Evolutionary conservation across 2,888 invertebrate species (phyloP).

Genomic region (Drosophila meridionalis): DNA sequence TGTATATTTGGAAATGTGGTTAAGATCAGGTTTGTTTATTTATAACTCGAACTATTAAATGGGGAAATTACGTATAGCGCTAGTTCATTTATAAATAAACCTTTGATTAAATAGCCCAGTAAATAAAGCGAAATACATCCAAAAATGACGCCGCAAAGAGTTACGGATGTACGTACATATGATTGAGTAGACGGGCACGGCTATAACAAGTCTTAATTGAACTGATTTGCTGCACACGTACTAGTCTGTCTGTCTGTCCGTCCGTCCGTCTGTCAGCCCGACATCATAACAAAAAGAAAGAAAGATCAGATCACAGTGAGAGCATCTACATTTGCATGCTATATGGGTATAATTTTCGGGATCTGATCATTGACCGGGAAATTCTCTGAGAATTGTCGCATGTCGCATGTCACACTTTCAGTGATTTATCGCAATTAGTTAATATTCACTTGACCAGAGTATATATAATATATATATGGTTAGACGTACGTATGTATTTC

Average conservation of each 20-base stretch:
- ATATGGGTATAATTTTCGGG: constrained; percentile 5
- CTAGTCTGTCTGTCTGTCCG: constrained; percentile 9
- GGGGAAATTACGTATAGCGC: neutral
- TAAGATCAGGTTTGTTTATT: constrained; percentile 18
- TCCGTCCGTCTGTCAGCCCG: neutral
- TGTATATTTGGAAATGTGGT: constrained; percentile 6
- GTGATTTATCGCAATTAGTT: constrained; percentile 48
- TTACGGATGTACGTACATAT: constrained; percentile 18
- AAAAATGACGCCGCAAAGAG: constrained; percentile 25
- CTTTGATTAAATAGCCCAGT: neutral
- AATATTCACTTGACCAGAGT: constrained; percentile 44
- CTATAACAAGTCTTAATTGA: constrained; percentile 67
- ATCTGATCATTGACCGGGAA: constrained; percentile 56
- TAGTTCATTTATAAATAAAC: constrained; percentile 3
- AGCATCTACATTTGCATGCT: constrained; percentile 12
- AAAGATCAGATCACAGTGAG: constrained; percentile 15
- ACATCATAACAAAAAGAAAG: constrained; percentile 17
- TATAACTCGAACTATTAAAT: constrained; percentile 9
- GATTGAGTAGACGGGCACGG: constrained; percentile 3
- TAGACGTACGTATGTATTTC: neutral
- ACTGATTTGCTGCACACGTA: constrained; percentile 60
- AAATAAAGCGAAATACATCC: constrained; percentile 1
- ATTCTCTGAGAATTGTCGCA: constrained; percentile 26
- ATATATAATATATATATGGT: neutral
- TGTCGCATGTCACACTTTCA: constrained; percentile 29